Evolutionary conservation across 2,888 invertebrate genomes (phyloP), one percentile per base, ranked within the genome.

Genomic region (Epinotia brunnichana): DNA sequence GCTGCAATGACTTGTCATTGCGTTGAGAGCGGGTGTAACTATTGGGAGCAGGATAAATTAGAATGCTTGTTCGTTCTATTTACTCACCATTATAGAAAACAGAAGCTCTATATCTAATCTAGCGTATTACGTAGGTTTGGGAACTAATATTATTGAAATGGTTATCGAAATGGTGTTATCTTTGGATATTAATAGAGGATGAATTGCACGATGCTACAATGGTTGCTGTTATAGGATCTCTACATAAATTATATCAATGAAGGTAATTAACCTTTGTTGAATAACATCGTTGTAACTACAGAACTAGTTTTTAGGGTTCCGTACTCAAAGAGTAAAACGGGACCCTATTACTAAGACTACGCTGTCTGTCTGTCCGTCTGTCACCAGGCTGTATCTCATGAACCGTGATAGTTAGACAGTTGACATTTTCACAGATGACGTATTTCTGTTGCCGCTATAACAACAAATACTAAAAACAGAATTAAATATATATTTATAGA

Each of bases 81-180:
- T 11, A 2, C 13, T 24, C 24, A 35, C 24, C 61, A 35, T 39
- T 62, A 70, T 48, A 60, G 53, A 44, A 64, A 64, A 64, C 70
- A 62, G 72, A 67, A 72, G 67, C 66, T 15, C 51, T n/a, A 19
- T 68, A 73, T 73, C 72, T 73, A 68, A 73, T 73, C 69, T 63
- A 11, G 24, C 24, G 53, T 54, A 67, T 67, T 71, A 67, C 71
- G 66, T 48, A 7, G 48, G 59, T 69, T 69, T 53, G 41, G 53
- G 48, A 59, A 69, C 57, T 63, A 57, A 71, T 62, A 73, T 63
- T 73, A 73, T 69, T 73, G 69, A 73, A 73, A 73, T 73, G 68
- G 73, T 59, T 73, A 73, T 73, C 68, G 73, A 73, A 73, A 63
- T 73, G 41, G 62, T 54, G 62, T 63, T 73, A 73, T 73, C 73